phyloP scores from a whole-genome alignment of 2,888 invertebrate genomes.

The Leptinotarsa juncta region DNA sequence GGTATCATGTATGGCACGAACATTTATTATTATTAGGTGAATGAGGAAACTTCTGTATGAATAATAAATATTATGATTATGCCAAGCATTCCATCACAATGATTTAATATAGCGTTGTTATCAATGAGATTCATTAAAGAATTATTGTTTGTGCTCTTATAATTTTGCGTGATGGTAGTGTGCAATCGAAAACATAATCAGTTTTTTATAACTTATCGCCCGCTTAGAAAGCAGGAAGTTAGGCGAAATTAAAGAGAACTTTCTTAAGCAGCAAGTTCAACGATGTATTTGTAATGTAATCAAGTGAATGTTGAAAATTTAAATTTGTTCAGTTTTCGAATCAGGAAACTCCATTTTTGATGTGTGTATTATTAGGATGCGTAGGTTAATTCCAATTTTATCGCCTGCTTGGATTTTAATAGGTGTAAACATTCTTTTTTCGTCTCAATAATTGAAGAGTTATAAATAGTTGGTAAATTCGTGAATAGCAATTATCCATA shows the following conservation, averaged over 20 bases:
- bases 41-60: no score
- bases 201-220: neutral
- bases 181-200: neutral
- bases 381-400: slow-evolving; percentile 4
- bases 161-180: neutral
- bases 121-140: no score
- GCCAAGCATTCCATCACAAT: no score
- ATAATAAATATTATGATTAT: no score
- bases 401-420: neutral
- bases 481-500: neutral
- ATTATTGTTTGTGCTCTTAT: neutral
- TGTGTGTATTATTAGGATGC: neutral
- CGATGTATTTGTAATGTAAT: neutral
- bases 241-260: neutral
- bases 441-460: slow-evolving; percentile 13
- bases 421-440: slow-evolving; percentile 11
- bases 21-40: no score
- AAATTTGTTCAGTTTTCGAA: neutral
- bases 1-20: no score
- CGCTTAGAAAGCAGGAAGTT: neutral
- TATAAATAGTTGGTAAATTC: slow-evolving; percentile 20
- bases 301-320: neutral
- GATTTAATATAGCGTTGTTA: no score
- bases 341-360: neutral
- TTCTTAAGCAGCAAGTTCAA: neutral